Evolutionary conservation across 2,888 invertebrate species (phyloP).

Genomic region (Gastrophysa polygoni): DNA sequence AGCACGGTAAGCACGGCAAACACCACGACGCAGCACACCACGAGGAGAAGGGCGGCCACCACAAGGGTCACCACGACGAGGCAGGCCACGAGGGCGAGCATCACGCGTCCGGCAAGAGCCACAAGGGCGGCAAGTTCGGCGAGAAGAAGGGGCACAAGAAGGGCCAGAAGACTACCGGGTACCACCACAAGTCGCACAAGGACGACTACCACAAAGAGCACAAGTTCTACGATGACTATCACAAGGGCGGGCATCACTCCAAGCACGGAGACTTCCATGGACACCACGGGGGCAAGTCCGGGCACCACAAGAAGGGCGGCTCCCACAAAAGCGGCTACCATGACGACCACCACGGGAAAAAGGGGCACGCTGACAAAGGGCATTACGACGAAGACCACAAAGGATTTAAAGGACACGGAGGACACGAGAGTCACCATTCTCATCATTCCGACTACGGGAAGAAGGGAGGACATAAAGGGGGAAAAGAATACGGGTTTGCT

Average conservation of each 20-base stretch:
- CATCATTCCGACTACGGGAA: constrained; percentile 81
- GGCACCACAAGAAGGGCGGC: constrained; percentile 82
- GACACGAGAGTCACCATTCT: constrained; percentile 76
- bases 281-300: constrained; percentile 77
- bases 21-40: constrained; percentile 80
- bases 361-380: constrained; percentile 83
- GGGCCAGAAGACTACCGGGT: constrained; percentile 82
- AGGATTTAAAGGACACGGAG: constrained; percentile 80
- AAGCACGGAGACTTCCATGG: constrained; percentile 82
- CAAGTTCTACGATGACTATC: constrained; percentile 86
- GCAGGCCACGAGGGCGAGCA: constrained; percentile 77
- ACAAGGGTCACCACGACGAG: constrained; percentile 80
- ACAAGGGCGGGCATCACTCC: constrained; percentile 82
- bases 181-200: constrained; percentile 84
- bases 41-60: constrained; percentile 78
- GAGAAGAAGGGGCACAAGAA: constrained; percentile 86
- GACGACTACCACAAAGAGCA: constrained; percentile 85
- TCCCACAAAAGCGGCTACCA: constrained; percentile 80
- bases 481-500: constrained; percentile 73
- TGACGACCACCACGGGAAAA: constrained; percentile 81
- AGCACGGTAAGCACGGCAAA: constrained; percentile 77
- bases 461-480: constrained; percentile 77
- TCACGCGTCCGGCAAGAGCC: constrained; percentile 77
- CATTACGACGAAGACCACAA: constrained; percentile 85
- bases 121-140: constrained; percentile 79